A percentile compares a stretch with the other conserved stretches of the same genome.
Evolutionary conservation across 2,113 vertebrate genomes (phyloP).

Genomic region (Sebastes schlegelii): DNA sequence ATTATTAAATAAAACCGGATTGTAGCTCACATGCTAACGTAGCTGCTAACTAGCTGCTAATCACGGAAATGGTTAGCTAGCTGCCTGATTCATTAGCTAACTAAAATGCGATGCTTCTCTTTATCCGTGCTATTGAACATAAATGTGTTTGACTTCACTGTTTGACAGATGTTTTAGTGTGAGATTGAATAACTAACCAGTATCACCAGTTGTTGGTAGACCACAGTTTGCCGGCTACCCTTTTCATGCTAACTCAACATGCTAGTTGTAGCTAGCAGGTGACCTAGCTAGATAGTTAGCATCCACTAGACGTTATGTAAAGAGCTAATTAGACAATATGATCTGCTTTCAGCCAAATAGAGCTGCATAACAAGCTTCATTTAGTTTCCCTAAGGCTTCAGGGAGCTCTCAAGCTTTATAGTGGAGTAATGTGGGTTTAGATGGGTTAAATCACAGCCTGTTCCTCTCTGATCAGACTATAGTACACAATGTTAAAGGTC

Average conservation of each 20-base stretch:
- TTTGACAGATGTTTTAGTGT: too few relatives aligned
- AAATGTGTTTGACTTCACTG: fast-evolving
- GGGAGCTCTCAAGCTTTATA: background rate
- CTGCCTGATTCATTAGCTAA: conserved; percentile 21
- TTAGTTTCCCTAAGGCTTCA: background rate
- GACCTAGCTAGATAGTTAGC: conserved; percentile 18
- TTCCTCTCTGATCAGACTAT: background rate
- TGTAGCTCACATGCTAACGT: conserved; percentile 53
- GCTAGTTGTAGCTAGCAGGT: conserved; percentile 36
- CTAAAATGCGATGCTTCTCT: background rate
- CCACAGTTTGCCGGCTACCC: conserved; percentile 53
- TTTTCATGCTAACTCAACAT: conserved; percentile 45
- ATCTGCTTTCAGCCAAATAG: background rate
- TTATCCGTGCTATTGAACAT: fast-evolving
- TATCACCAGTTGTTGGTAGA: conserved; percentile 26
- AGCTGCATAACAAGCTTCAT: background rate
- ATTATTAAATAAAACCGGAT: conserved; percentile 11
- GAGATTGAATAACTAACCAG: background rate
- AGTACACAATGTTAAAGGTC: background rate
- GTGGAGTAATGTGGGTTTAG: background rate
- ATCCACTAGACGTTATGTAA: conserved; percentile 36
- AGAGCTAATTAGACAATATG: conserved; percentile 3
- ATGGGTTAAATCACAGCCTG: conserved; percentile 18
- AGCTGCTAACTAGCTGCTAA: conserved; percentile 44
- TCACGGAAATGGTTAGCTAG: conserved; percentile 66